Percentiles rank a stretch among this genome's conserved stretches.
Conservation (phyloP, 2,113 vertebrate species). For the Phaethon lepturus region DNA sequence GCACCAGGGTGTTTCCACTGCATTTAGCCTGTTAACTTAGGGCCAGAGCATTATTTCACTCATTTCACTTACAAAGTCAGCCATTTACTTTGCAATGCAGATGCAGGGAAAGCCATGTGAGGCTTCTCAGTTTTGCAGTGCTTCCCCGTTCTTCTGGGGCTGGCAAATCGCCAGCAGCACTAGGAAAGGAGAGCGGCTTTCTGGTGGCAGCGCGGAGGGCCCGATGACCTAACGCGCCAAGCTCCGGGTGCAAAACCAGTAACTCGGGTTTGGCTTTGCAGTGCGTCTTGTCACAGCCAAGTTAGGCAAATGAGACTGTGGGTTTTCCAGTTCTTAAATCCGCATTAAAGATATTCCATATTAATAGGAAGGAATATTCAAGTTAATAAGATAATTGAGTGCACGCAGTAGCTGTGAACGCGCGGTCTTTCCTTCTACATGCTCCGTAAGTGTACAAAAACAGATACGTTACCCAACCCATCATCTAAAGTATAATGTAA, state of each 20-base stretch:
- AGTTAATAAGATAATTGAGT: not conserved
- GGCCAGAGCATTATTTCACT: not conserved
- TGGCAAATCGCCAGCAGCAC: not conserved
- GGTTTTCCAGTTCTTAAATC: not conserved
- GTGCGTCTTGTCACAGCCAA: not conserved
- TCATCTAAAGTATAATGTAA: not conserved
- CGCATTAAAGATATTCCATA: not conserved
- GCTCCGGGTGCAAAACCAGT: not conserved
- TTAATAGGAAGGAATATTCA: not conserved
- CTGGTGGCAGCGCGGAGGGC: not conserved
- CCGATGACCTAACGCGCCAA: accelerated
- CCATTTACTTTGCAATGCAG: not conserved
- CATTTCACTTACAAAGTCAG: not conserved
- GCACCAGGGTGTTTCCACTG: not conserved
- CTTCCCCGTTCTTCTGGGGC: not conserved
- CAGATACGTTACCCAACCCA: not conserved
- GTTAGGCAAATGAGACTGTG: not conserved
- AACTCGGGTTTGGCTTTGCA: not conserved
- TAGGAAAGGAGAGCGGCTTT: not conserved
- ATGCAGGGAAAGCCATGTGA: not conserved
- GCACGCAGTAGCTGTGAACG: not conserved
- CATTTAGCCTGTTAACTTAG: not conserved
- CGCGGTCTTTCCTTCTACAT: accelerated
- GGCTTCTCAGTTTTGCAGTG: not conserved
- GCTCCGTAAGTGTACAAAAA: not conserved